A percentile compares a stretch with the other conserved stretches of the same genome.
Conservation (phyloP, 2,797 vertebrate species). For the Pagetopsis macropterus region DNA sequence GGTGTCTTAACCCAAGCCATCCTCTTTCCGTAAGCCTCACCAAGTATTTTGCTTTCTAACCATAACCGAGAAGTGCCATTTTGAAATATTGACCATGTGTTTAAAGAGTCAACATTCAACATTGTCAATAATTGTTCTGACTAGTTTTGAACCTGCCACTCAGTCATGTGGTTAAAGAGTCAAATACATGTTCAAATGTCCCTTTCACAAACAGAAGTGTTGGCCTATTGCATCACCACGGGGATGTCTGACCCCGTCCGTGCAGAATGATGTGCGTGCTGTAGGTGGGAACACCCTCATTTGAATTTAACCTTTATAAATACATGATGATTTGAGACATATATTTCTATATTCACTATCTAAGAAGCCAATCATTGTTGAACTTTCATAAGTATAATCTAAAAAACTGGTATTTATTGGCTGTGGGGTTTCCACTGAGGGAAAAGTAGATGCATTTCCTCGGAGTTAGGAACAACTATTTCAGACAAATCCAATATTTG, state of each 20-base stretch:
- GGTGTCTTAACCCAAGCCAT: no score
- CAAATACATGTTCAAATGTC: constrained; percentile 10
- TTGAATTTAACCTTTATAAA: background rate
- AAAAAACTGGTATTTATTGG: background rate
- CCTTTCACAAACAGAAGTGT: background rate
- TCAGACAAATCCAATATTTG: background rate
- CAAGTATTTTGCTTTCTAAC: no score
- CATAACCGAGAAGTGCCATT: no score
- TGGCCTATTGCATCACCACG: constrained; percentile 1
- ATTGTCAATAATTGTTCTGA: constrained; percentile 10
- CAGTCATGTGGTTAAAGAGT: constrained; percentile 17
- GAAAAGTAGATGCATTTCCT: background rate
- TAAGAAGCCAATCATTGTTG: background rate
- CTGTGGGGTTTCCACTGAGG: background rate
- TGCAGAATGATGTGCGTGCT: background rate
- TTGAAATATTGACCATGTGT: no score
- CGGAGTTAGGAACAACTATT: no score
- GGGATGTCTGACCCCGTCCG: background rate
- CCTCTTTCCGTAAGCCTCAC: no score
- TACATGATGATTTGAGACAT: background rate
- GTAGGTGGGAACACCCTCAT: background rate
- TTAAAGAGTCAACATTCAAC: background rate
- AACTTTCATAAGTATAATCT: background rate
- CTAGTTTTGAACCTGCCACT: constrained; percentile 9
- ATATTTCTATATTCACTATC: background rate